These are phyloP conservation scores for Hecatera dysodea DNA, from an alignment of 2,888 invertebrate genomes.

Conservation along the genomic window DNA sequence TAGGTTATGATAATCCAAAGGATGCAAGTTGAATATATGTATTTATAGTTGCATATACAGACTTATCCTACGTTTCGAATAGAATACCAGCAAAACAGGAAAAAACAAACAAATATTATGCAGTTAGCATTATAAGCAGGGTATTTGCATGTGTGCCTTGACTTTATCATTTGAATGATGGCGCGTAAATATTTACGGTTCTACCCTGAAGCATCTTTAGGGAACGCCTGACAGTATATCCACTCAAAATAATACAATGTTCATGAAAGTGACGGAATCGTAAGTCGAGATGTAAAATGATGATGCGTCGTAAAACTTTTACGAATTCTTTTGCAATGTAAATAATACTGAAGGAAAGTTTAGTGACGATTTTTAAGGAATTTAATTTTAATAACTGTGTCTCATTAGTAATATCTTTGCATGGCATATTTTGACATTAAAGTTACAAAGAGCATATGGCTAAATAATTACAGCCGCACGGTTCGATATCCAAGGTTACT, in stretches of 20 bases:
- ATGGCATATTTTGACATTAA: no score
- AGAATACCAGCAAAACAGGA: slow-evolving; percentile 1
- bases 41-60: neutral
- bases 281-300: slow-evolving; percentile 5
- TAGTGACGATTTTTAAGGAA: neutral
- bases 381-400: neutral
- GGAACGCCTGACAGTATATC: neutral
- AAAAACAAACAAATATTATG: slow-evolving; percentile 18
- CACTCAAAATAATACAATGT: neutral
- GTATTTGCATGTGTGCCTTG: slow-evolving; percentile 4
- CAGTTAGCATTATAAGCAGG: slow-evolving; percentile 5
- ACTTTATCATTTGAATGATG: slow-evolving; percentile 21
- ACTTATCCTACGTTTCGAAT: neutral
- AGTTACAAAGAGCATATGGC: no score
- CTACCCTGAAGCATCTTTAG: neutral
- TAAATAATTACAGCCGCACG: no score
- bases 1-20: neutral
- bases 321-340: neutral
- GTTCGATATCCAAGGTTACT: no score
- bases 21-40: neutral
- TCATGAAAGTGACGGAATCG: slow-evolving; percentile 11
- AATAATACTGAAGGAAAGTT: neutral
- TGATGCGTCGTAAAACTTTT: slow-evolving; percentile 11
- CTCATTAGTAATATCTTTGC: neutral
- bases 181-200: slow-evolving; percentile 32